A percentile compares a stretch with the other conserved stretches of the same genome.
Evolutionary conservation across 2,113 vertebrate species (phyloP).

Genomic region (Datnioides undecimradiatus): DNA sequence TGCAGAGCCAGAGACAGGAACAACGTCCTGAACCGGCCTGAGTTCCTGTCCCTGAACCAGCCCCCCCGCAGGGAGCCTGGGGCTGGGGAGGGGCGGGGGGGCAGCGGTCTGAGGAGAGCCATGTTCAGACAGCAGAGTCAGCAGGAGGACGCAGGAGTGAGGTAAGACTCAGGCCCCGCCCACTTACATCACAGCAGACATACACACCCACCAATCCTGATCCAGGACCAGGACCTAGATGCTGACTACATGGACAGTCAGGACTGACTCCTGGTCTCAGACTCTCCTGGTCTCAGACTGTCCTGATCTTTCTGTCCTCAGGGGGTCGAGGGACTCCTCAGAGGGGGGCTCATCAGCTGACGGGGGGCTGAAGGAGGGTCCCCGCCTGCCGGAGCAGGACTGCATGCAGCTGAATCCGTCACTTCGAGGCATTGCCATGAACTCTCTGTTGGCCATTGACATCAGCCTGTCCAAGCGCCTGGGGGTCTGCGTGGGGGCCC

Average conservation of each 20-base stretch:
- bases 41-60: slow-evolving; percentile 94
- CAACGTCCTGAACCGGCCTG: slow-evolving; percentile 90
- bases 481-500: slow-evolving; percentile 87
- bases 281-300: neutral
- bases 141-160: slow-evolving; percentile 60
- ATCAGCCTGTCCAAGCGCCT: slow-evolving; percentile 93
- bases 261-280: no score
- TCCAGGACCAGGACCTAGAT: neutral
- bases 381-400: slow-evolving; percentile 92
- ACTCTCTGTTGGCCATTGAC: slow-evolving; percentile 93
- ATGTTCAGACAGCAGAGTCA: slow-evolving; percentile 63
- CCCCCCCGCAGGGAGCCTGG: slow-evolving; percentile 76
- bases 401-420: slow-evolving; percentile 97
- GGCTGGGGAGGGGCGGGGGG: slow-evolving; percentile 80
- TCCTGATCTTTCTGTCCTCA: neutral
- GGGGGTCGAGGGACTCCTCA: slow-evolving; percentile 52
- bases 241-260: no score
- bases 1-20: slow-evolving; percentile 87
- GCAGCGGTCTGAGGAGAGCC: slow-evolving; percentile 75
- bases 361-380: slow-evolving; percentile 81
- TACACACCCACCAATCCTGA: neutral
- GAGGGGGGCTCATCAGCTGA: slow-evolving; percentile 67
- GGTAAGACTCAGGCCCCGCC: slow-evolving; percentile 59
- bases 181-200: slow-evolving; percentile 10
- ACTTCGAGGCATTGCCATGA: slow-evolving; percentile 92